phyloP scores from a whole-genome alignment of 2,888 invertebrate species.

The Drosophila phalerata region DNA sequence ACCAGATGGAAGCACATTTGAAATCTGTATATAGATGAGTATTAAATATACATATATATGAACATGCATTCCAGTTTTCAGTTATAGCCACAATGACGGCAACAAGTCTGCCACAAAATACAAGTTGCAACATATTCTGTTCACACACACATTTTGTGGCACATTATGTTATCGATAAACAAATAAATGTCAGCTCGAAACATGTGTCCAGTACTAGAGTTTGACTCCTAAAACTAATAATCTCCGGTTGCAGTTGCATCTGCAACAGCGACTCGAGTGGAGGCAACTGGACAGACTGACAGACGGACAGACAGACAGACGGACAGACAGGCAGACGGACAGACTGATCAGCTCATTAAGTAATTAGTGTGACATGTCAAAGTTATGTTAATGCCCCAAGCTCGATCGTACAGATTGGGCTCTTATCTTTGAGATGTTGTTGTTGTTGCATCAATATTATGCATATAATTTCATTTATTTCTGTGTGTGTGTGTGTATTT shows the following conservation, averaged over 20 bases:
- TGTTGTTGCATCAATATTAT: constrained; percentile 60
- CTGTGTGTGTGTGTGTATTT: constrained; percentile 12
- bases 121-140: constrained; percentile 27
- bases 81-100: neutral
- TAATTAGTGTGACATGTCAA: constrained; percentile 85
- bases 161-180: constrained; percentile 64
- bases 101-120: constrained; percentile 2
- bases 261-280: neutral
- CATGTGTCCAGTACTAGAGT: constrained; percentile 37
- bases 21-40: neutral
- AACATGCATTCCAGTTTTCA: neutral
- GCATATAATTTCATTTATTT: constrained; percentile 73
- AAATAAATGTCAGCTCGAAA: constrained; percentile 66
- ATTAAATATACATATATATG: too few relatives aligned
- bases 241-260: constrained; percentile 17
- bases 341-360: constrained; percentile 79
- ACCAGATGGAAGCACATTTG: constrained; percentile 23
- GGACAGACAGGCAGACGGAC: constrained; percentile 24
- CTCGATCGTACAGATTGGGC: constrained; percentile 63
- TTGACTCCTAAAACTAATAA: constrained; percentile 42
- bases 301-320: constrained; percentile 18
- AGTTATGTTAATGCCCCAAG: constrained; percentile 80
- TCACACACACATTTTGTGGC: constrained; percentile 61
- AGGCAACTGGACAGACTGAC: constrained; percentile 14
- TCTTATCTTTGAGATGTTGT: constrained; percentile 71